phyloP scores from a whole-genome alignment of 2,797 vertebrate species.

The Macropus fuliginosus region DNA sequence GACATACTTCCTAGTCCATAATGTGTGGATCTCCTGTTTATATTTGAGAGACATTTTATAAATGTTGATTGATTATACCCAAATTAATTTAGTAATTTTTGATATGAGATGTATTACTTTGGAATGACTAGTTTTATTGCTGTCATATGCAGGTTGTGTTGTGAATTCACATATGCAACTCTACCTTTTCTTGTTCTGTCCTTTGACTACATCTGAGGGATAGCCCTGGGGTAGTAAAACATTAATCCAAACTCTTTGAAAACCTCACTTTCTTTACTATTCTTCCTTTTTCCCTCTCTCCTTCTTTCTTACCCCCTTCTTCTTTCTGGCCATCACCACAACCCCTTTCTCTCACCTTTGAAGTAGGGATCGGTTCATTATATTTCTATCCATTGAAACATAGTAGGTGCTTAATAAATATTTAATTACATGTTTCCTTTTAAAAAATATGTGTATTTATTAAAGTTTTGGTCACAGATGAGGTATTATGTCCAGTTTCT shows the following conservation, averaged over 20 bases:
- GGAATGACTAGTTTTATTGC: neutral
- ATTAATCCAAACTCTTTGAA: neutral
- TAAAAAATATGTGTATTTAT: neutral
- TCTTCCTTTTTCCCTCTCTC: neutral
- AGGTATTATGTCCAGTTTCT: neutral
- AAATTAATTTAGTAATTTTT: neutral
- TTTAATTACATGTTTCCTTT: neutral
- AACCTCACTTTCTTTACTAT: neutral
- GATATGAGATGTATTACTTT: neutral
- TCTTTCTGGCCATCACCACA: neutral
- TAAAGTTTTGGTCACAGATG: neutral
- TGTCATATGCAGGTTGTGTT: neutral
- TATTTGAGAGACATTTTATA: neutral
- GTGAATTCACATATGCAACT: neutral
- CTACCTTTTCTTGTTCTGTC: neutral
- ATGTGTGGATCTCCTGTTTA: neutral
- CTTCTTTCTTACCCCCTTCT: no score
- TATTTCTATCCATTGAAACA: neutral
- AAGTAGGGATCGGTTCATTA: neutral
- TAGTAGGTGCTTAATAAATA: neutral
- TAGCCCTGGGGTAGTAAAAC: neutral
- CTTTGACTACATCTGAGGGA: neutral
- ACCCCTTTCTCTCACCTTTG: neutral
- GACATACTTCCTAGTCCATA: neutral
- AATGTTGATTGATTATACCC: neutral